phyloP scores from a whole-genome alignment of 2,797 vertebrate genomes.

The Melanotaenia pygmaea region DNA sequence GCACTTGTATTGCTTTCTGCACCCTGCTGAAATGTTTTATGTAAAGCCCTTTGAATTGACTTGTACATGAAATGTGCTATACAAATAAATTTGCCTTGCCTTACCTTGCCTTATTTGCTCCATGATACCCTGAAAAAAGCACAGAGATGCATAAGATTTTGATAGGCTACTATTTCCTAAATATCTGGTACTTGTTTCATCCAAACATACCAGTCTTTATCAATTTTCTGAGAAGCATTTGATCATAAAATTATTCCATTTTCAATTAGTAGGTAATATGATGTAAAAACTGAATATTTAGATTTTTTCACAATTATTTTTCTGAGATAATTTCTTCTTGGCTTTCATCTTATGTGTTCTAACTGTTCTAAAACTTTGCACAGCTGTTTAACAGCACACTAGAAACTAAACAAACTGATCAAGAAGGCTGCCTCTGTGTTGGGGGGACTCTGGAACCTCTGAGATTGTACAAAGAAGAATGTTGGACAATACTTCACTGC shows the following conservation, averaged over 20 bases:
- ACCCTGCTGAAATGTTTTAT: no score
- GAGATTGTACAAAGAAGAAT: no score
- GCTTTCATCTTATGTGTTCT: conserved; percentile 19
- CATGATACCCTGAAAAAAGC: background rate
- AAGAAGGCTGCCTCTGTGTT: no score
- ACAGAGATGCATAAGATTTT: background rate
- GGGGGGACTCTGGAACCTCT: background rate
- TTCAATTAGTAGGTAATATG: background rate
- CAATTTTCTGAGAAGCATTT: background rate
- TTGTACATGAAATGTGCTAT: no score
- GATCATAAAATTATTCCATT: background rate
- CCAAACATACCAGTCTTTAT: background rate
- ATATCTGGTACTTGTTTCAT: background rate
- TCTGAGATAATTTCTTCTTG: background rate
- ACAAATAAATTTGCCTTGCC: no score
- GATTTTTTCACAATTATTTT: background rate
- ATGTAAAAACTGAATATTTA: background rate
- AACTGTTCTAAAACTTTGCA: conserved; percentile 4
- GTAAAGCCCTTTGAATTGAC: no score
- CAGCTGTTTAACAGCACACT: conserved; percentile 27
- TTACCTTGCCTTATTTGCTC: background rate
- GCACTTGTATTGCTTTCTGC: no score
- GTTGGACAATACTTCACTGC: no score
- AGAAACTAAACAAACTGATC: background rate
- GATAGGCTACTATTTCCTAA: background rate